phyloP scores from a whole-genome alignment of 2,888 invertebrate genomes.

The Agrotis clavis region DNA sequence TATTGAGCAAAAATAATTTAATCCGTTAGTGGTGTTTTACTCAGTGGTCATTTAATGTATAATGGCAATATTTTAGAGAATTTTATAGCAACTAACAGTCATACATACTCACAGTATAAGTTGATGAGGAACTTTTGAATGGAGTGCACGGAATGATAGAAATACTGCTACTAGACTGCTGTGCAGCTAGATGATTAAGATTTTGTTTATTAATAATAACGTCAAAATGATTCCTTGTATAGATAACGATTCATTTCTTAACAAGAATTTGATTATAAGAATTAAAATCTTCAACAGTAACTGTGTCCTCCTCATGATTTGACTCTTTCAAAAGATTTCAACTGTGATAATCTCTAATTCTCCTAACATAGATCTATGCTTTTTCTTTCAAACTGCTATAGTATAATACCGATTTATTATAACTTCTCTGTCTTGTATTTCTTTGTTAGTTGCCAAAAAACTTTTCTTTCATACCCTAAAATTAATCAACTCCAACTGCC shows the following conservation, averaged over 20 bases:
- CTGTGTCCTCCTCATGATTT: neutral
- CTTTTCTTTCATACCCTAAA: neutral
- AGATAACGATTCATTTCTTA: neutral
- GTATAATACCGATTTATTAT: neutral
- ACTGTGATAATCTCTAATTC: neutral
- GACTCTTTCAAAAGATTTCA: neutral
- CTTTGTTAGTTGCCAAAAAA: slow-evolving; percentile 39
- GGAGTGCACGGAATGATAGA: too few relatives aligned
- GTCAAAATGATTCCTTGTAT: neutral
- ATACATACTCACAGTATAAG: neutral
- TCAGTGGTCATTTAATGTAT: slow-evolving; percentile 34
- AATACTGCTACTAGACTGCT: too few relatives aligned
- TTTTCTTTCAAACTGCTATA: neutral
- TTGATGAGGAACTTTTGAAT: neutral
- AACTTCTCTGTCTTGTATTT: neutral
- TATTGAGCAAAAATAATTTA: slow-evolving; percentile 70
- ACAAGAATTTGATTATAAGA: neutral
- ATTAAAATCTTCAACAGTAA: neutral
- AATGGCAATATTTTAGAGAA: slow-evolving; percentile 9
- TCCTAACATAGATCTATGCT: neutral
- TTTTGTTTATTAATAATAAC: neutral
- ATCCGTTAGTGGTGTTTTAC: slow-evolving; percentile 31
- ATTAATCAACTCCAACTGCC: slow-evolving; percentile 15
- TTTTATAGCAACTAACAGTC: slow-evolving; percentile 42
- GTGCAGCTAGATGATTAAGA: neutral